Conservation (phyloP, 2,888 invertebrate species). For the Sipha maydis region DNA sequence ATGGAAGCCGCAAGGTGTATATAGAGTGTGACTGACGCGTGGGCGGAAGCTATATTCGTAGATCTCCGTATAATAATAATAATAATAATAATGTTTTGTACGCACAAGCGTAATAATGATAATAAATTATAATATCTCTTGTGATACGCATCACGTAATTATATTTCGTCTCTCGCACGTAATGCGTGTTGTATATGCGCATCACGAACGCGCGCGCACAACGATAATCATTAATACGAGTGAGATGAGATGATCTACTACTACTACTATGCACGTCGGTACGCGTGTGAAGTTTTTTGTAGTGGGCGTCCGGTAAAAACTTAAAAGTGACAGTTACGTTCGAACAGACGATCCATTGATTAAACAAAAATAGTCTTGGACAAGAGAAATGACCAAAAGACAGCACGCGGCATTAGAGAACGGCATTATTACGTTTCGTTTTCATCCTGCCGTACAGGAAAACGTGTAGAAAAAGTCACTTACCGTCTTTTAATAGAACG, state of each 20-base stretch:
- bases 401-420: neutral
- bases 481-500: neutral
- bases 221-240: too few relatives aligned
- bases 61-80: too few relatives aligned
- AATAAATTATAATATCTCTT: too few relatives aligned
- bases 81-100: too few relatives aligned
- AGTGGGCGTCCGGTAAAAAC: neutral
- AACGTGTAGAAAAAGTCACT: neutral
- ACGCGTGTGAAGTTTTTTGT: too few relatives aligned
- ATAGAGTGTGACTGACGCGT: conserved; percentile 5
- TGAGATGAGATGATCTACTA: too few relatives aligned
- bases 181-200: too few relatives aligned
- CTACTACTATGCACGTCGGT: too few relatives aligned
- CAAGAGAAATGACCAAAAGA: neutral
- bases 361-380: neutral
- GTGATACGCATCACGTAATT: too few relatives aligned
- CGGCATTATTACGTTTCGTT: neutral
- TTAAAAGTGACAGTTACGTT: neutral
- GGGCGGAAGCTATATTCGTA: conserved; percentile 38
- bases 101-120: too few relatives aligned
- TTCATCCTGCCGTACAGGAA: neutral
- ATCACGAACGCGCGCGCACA: too few relatives aligned
- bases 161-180: too few relatives aligned
- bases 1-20: neutral
- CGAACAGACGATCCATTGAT: neutral